phyloP scores from a whole-genome alignment of 2,888 invertebrate genomes.

The Leptopilina myrica region DNA sequence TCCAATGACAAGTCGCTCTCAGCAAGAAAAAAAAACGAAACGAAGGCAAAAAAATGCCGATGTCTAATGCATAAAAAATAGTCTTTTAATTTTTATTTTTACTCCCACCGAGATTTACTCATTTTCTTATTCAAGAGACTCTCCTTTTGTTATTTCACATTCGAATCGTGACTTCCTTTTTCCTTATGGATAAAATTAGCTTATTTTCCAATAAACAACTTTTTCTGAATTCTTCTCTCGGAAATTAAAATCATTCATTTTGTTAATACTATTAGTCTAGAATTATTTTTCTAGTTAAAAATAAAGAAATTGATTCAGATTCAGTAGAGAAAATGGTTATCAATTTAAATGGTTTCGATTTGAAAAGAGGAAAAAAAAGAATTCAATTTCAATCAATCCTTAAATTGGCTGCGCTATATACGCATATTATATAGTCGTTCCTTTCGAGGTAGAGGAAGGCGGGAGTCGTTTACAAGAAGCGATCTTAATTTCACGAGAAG shows the following conservation, averaged over 20 bases:
- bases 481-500: slow-evolving; percentile 40
- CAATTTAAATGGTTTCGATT: not conserved
- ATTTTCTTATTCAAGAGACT: too few relatives aligned
- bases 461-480: slow-evolving; percentile 35
- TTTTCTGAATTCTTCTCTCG: too few relatives aligned
- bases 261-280: too few relatives aligned
- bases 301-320: too few relatives aligned
- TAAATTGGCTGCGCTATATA: slow-evolving; percentile 8
- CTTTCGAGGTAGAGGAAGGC: not conserved
- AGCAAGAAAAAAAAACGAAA: not conserved
- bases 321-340: not conserved
- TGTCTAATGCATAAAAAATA: slow-evolving; percentile 28
- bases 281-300: too few relatives aligned
- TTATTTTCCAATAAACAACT: too few relatives aligned
- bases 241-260: too few relatives aligned
- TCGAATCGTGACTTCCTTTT: too few relatives aligned
- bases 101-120: too few relatives aligned
- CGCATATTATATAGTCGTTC: not conserved
- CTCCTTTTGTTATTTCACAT: too few relatives aligned
- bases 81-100: not conserved
- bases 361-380: not conserved
- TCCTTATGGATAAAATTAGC: too few relatives aligned
- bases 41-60: not conserved
- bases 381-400: slow-evolving; percentile 13
- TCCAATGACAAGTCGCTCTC: slow-evolving; percentile 57